A percentile compares a stretch with the other conserved stretches of the same genome.
Evolutionary conservation across 2,113 vertebrate genomes (phyloP).

Genomic region (Archilochus colubris): DNA sequence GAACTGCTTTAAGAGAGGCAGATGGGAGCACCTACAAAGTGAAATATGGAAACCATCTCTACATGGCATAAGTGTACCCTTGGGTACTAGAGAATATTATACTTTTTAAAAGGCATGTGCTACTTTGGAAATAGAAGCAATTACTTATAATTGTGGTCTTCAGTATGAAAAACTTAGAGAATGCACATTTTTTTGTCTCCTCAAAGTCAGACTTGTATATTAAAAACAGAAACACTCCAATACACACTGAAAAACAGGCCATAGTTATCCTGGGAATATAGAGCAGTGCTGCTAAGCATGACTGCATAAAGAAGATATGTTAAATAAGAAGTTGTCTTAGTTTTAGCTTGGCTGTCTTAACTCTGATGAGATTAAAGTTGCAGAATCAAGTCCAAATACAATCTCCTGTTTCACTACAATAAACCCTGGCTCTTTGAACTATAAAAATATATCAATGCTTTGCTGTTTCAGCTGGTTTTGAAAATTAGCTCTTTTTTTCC

Average conservation of each 20-base stretch:
- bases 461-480: background rate
- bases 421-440: background rate
- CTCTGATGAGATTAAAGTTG: constrained; percentile 32
- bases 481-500: background rate
- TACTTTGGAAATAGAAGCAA: constrained; percentile 36
- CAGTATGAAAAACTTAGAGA: constrained; percentile 17
- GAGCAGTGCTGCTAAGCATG: background rate
- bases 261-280: background rate
- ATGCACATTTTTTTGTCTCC: background rate
- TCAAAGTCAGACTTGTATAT: constrained; percentile 28
- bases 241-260: constrained; percentile 1
- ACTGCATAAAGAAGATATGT: constrained; percentile 1
- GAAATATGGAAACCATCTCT: constrained; percentile 8
- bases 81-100: background rate
- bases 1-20: background rate
- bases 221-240: background rate
- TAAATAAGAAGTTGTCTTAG: background rate
- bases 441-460: background rate
- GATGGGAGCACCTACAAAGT: constrained; percentile 34
- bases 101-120: constrained; percentile 29
- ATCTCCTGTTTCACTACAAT: background rate
- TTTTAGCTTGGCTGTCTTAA: constrained; percentile 13
- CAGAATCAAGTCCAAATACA: constrained; percentile 26
- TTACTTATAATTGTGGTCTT: constrained; percentile 65
- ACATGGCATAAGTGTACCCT: background rate